Evolutionary conservation across 64 coral and sea anemone species (phyloP).

Genomic region (Stichodactyla mertensii): DNA sequence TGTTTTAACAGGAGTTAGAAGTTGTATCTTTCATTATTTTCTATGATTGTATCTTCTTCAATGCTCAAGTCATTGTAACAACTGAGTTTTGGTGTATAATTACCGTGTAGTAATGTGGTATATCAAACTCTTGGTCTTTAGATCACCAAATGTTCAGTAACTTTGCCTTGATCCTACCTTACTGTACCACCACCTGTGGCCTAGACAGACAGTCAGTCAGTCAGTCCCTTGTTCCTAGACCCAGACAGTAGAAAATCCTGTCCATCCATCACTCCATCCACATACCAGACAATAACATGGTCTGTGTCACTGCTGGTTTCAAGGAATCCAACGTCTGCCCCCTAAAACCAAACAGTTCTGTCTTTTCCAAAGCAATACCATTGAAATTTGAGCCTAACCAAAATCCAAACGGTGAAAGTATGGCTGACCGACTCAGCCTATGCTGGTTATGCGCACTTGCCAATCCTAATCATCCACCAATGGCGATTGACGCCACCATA

Average conservation of each 20-base stretch:
- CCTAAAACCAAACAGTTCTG: slow-evolving; percentile 13
- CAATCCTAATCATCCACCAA: neutral
- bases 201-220: slow-evolving; percentile 25
- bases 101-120: neutral
- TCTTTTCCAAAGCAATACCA: slow-evolving; percentile 22
- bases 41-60: too few relatives aligned
- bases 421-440: slow-evolving; percentile 14
- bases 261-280: slow-evolving; percentile 26
- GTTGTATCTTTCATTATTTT: too few relatives aligned
- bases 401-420: slow-evolving; percentile 19
- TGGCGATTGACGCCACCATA: neutral
- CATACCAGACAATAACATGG: slow-evolving; percentile 16
- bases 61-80: too few relatives aligned
- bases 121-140: slow-evolving; percentile 39
- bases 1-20: too few relatives aligned
- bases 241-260: slow-evolving; percentile 9
- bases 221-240: slow-evolving; percentile 19
- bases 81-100: neutral
- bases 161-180: slow-evolving; percentile 10
- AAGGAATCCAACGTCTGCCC: slow-evolving; percentile 10
- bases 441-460: neutral
- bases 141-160: slow-evolving; percentile 22
- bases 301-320: slow-evolving; percentile 6
- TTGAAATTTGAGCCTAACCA: slow-evolving; percentile 16
- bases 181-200: slow-evolving; percentile 9